A percentile compares a stretch with the other conserved stretches of the same genome.
These are phyloP conservation scores for Drosophila miranda DNA, from an alignment of 1,140 invertebrate genomes.

Conservation along the genomic window DNA sequence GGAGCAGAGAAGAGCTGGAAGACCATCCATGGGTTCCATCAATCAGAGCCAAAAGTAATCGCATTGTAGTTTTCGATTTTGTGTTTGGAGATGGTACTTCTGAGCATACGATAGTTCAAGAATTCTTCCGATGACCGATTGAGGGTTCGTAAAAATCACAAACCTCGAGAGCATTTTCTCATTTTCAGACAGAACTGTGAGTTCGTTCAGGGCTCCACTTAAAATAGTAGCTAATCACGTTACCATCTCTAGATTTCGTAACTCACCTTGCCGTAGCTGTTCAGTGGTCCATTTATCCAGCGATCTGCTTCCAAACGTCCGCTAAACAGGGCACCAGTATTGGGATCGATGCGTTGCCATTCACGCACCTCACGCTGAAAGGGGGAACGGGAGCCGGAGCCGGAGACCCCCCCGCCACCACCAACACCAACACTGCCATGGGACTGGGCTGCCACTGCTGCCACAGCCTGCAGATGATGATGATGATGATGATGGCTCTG, in stretches of 20 bases:
- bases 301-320: conserved; percentile 82
- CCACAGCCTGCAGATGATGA: conserved; percentile 55
- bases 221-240: conserved; percentile 6
- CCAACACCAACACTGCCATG: background rate
- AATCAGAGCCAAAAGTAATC: conserved; percentile 54
- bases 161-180: background rate
- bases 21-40: conserved; percentile 37
- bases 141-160: background rate
- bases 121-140: too few relatives aligned
- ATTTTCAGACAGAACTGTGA: background rate
- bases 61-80: conserved; percentile 5
- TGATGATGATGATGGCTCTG: conserved; percentile 64
- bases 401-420: background rate
- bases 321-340: conserved; percentile 80
- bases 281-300: conserved; percentile 81
- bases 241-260: conserved; percentile 4
- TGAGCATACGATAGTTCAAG: background rate
- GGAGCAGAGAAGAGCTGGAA: background rate
- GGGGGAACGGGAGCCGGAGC: conserved; percentile 65
- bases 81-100: conserved; percentile 14
- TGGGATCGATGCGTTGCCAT: conserved; percentile 82
- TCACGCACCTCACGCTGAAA: conserved; percentile 82
- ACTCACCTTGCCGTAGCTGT: conserved; percentile 82
- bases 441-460: conserved; percentile 1
- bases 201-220: too few relatives aligned